Evolutionary conservation across 2,888 invertebrate species (phyloP).

Genomic region (Tipula lateralis): DNA sequence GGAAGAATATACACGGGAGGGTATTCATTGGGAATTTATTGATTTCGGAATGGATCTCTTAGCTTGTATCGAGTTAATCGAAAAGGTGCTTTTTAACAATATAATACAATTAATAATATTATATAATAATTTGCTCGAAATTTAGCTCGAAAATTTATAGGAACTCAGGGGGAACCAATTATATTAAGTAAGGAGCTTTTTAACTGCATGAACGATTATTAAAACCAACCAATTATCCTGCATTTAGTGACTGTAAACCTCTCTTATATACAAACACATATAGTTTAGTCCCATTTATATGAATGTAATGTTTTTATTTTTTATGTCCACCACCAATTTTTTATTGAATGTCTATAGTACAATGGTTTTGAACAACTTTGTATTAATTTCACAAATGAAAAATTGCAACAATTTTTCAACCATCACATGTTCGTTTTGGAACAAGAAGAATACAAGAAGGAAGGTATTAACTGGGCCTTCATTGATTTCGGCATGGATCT

Average conservation of each 20-base stretch:
- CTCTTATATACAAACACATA: neutral
- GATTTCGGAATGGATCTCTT: constrained; percentile 99
- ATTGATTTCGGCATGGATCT: constrained; percentile 98
- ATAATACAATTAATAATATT: constrained; percentile 3
- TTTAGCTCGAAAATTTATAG: neutral
- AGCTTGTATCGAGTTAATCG: constrained; percentile 97
- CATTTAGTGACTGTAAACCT: neutral
- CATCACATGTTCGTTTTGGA: constrained; percentile 97
- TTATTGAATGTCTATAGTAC: constrained; percentile 54
- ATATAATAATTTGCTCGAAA: constrained; percentile 24
- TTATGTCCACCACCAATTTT: neutral
- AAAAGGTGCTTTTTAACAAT: constrained; percentile 68
- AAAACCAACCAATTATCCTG: neutral
- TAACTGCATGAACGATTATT: constrained; percentile 7
- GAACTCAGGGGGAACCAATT: neutral
- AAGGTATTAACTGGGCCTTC: constrained; percentile 93
- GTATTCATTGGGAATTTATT: constrained; percentile 97
- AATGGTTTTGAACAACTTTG: constrained; percentile 98
- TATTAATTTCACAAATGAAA: constrained; percentile 98
- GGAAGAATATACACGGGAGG: constrained; percentile 97
- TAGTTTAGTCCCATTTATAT: neutral
- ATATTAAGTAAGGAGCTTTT: constrained; percentile 29
- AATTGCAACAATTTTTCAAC: constrained; percentile 97
- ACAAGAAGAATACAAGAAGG: constrained; percentile 92
- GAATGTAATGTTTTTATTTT: neutral